Evolutionary conservation across 1,140 invertebrate species (phyloP), one percentile per base, ranked within the genome.

Genomic region (Lasioglossum albipes): DNA sequence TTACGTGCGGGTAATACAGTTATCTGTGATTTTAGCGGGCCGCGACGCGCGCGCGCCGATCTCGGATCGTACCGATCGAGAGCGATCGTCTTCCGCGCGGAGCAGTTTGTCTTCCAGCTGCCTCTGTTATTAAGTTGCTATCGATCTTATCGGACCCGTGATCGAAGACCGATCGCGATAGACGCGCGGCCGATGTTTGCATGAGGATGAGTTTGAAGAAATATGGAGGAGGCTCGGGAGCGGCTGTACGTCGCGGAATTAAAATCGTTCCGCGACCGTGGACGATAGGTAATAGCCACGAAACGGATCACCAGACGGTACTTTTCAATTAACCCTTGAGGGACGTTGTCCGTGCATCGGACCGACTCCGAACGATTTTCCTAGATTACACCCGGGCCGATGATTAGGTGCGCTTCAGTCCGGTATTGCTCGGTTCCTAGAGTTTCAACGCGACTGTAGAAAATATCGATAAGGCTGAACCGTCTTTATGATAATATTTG

Each of bases 1-100:
- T 54, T 66, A 36, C 73, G 31, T 20, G 13, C n/a, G 7, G n/a
- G 31, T 76, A 59, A 76, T 61, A 69, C 75, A 61, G 67, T 77
- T 70, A 76, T 61, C 69, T 61, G 52, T 22, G 62, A 76, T 59
- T 76, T 76, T 69, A 67, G n/a, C 31, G 49, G 31, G 6, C 7
- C n/a, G 7, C 45, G 13, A 22, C 7, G 9, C 7, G 18, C 10
- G 12, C 52, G 65, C 22, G 64, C 66, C 64, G 62, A 41, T 27
- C 12, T 2, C 31, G 42, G 18, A 66, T 10, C 0, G 45, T 2
- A 59, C 20, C 16, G 49, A 27, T 12, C 6, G 20, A 3, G 16
- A 49, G 45, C 7, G 3, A 18, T 54, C 36, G 1, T 52, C 22
- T 18, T 20, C 12, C 22, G 52, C 18, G 5, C 41, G 9, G 12